Conservation (phyloP, 2,797 vertebrate species). For the Eidolon dupreanum region DNA sequence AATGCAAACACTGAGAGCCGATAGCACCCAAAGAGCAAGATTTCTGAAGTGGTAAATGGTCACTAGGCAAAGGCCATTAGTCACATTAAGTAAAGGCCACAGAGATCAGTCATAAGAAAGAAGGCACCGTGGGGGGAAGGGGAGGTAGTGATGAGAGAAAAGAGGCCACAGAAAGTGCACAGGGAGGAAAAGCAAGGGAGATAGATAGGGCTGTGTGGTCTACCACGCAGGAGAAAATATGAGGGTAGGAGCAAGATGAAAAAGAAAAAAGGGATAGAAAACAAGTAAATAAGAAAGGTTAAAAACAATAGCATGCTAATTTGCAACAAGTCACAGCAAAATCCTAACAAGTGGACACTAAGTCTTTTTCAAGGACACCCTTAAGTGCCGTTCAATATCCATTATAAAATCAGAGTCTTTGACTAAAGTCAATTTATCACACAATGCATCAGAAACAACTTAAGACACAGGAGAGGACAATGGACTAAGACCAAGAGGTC, state of each 20-base stretch:
- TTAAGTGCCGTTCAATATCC: background rate
- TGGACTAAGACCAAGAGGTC: background rate
- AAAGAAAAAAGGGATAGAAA: background rate
- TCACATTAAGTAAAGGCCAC: background rate
- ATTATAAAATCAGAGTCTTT: background rate
- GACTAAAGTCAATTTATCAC: background rate
- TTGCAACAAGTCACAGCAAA: background rate
- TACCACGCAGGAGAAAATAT: background rate
- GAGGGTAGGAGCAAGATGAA: rapidly evolving
- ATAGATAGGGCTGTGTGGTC: background rate
- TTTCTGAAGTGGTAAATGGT: background rate
- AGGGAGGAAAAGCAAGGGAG: background rate
- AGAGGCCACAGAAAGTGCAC: background rate
- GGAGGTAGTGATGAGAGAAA: background rate
- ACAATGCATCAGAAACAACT: background rate
- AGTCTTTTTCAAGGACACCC: background rate
- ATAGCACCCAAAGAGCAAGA: background rate
- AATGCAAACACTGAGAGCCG: background rate
- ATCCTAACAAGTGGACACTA: background rate
- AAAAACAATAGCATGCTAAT: background rate
- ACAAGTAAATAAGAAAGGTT: background rate
- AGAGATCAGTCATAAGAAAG: background rate
- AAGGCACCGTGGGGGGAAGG: background rate
- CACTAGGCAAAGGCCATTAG: background rate
- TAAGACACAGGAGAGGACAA: background rate